Conservation (phyloP, 2,888 invertebrate species). For the Tholera decimalis region DNA sequence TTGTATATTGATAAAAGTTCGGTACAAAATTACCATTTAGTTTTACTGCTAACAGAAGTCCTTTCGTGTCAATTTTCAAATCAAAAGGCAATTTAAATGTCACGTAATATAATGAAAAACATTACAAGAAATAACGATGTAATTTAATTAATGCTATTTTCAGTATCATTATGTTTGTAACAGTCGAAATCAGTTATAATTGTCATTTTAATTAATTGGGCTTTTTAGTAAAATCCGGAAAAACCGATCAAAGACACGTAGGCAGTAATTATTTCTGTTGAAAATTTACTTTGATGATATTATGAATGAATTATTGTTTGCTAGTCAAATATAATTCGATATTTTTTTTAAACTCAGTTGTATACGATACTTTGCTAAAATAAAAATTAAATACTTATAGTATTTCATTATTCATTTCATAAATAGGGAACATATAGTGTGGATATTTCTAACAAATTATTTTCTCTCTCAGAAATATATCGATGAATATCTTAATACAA, state of each 20-base stretch:
- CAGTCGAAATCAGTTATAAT: constrained; percentile 17
- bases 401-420: too few species aligned
- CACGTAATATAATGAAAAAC: background rate
- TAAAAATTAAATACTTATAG: too few species aligned
- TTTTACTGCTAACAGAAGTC: background rate
- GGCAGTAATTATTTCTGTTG: background rate
- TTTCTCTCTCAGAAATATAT: background rate
- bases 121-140: background rate
- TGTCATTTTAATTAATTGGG: constrained; percentile 23
- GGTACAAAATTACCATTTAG: background rate
- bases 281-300: constrained; percentile 4
- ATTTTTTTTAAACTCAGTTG: background rate
- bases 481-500: background rate
- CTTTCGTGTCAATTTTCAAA: background rate
- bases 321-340: background rate
- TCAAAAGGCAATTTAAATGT: background rate
- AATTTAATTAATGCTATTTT: constrained; percentile 15
- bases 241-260: constrained; percentile 4
- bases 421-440: too few species aligned
- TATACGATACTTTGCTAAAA: background rate
- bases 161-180: background rate
- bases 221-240: background rate
- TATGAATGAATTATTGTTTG: background rate
- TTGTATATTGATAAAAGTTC: constrained; percentile 1
- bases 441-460: too few species aligned